Evolutionary conservation across 2,888 invertebrate species (phyloP), one percentile per base, ranked within the genome.

Genomic region (Trissonchulus latispiculum): DNA sequence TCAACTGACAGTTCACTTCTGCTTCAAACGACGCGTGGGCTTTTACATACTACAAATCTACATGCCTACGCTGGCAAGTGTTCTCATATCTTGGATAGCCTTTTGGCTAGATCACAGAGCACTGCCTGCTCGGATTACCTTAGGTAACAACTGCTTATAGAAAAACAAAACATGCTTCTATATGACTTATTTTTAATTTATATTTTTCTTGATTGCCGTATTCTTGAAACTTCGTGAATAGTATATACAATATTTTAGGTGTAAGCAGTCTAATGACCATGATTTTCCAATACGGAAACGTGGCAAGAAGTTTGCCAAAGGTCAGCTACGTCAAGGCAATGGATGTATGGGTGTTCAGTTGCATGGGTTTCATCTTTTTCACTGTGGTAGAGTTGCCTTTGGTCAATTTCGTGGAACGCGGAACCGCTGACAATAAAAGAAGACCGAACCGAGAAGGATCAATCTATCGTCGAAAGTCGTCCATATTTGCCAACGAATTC

Each of bases 81-180:
- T 82, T n/a, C 78, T 82, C 36, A 82, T 82, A 32, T 80, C 80
- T n/a, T 82, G 80, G 79, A 80, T 82, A 70, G 79, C 79, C 3
- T 82, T 82, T 74, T 82, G 81, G 82, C 74, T 82, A 48, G 82
- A 82, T 73, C 76, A 80, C 73, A 75, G 73, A 36, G 75, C 76
- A 2, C 74, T 79, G 70, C 79, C 79, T 1, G 79, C 78, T n/a
- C 70, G 81, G 8, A 79, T 80, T n/a, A 68, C 31, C n/a, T 33
- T 68, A 68, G 69, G 69, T 68, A n/a, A n/a, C n/a, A n/a, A n/a
- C n/a, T n/a, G n/a, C n/a, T n/a, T n/a, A n/a, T n/a, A n/a, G n/a
- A n/a, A n/a, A n/a, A n/a, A n/a, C n/a, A n/a, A n/a, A n/a, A n/a
- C n/a, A n/a, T n/a, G n/a, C n/a, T n/a, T n/a, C n/a, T n/a, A n/a